Conservation (phyloP, 2,113 vertebrate species). For the Chascanopsetta lugubris region DNA sequence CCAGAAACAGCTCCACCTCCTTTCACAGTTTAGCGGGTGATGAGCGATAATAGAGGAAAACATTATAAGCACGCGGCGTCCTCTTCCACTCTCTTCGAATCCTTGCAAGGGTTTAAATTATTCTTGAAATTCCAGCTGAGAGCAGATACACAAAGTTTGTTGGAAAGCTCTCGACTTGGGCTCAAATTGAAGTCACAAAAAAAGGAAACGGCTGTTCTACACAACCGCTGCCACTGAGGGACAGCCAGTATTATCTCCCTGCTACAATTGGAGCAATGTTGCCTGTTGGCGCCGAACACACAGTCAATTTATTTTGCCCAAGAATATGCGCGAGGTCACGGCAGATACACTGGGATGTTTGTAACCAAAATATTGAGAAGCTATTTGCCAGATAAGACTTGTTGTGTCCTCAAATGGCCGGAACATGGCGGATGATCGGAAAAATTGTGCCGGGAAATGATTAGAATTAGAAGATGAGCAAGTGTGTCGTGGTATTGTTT, state of each 20-base stretch:
- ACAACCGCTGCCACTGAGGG: neutral
- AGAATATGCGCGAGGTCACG: conserved; percentile 6
- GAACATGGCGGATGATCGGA: conserved; percentile 15
- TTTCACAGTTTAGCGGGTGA: conserved; percentile 1
- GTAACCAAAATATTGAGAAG: conserved; percentile 13
- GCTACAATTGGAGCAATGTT: conserved; percentile 18
- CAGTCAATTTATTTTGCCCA: conserved; percentile 16
- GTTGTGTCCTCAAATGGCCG: conserved; percentile 21
- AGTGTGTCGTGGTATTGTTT: conserved; percentile 12
- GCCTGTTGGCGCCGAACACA: conserved; percentile 18
- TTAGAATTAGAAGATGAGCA: conserved; percentile 17
- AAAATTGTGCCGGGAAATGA: conserved; percentile 30
- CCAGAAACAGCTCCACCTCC: neutral
- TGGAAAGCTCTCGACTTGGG: conserved; percentile 1
- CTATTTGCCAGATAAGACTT: conserved; percentile 11
- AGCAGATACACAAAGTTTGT: conserved; percentile 1
- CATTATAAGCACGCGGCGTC: neutral
- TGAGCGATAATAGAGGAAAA: conserved; percentile 7
- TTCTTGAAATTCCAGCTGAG: conserved; percentile 6
- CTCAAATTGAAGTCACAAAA: conserved; percentile 3
- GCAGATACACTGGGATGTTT: conserved; percentile 7
- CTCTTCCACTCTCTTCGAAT: neutral
- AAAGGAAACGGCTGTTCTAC: neutral
- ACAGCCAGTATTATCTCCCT: conserved; percentile 26
- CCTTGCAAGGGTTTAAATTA: neutral